Base-by-base conservation (phyloP, 2,113 vertebrate species). In the Alouatta palliata region DNA sequence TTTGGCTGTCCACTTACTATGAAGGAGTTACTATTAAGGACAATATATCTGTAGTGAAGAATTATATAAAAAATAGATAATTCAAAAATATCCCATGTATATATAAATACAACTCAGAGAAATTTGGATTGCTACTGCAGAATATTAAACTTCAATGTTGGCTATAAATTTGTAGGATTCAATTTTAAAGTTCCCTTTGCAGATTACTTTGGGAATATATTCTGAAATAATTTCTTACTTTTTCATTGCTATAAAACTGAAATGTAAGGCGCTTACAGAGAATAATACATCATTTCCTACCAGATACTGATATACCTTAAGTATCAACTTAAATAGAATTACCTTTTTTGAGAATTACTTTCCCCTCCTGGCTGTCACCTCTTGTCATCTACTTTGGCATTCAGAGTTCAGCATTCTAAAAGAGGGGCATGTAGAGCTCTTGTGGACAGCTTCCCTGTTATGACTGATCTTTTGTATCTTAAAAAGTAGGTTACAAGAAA, bases 51-150 rank as follows among this genome's bases (percentile, higher is more conserved):
- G 12, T 56, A 61, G 47, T 35, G 52, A 75, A 94, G 30, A 25
- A 87, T 83, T 90, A 66, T 66, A 20, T 47, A 75, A 37, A 95
- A 68, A 80, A 76, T 5, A 76, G 8, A n/a, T 76, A 20, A 64
- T n/a, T 87, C 27, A 91, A 75, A 75, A 52, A 27, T n/a, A 14
- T 87, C 6, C 14, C 47, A 40, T 68, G 5, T 76, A 47, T 64
- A 47, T 40, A 73, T 64, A 90, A 82, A 83, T 76, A 8, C 13
- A 73, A 68, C n/a, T 40, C 17, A 4, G 40, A 94, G 25, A 52
- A 68, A 85, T 93, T 88, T 85, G n/a, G 90, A 64, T 81, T 87
- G 56, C 76, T n/a, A 89, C 85, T 85, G 17, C 17, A 77, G 21
- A n/a, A 64, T 85, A 71, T 88, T 84, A 56, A 88, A 85, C 61